phyloP scores from a whole-genome alignment of 2,113 vertebrate species.

The Plestiodon gilberti region DNA sequence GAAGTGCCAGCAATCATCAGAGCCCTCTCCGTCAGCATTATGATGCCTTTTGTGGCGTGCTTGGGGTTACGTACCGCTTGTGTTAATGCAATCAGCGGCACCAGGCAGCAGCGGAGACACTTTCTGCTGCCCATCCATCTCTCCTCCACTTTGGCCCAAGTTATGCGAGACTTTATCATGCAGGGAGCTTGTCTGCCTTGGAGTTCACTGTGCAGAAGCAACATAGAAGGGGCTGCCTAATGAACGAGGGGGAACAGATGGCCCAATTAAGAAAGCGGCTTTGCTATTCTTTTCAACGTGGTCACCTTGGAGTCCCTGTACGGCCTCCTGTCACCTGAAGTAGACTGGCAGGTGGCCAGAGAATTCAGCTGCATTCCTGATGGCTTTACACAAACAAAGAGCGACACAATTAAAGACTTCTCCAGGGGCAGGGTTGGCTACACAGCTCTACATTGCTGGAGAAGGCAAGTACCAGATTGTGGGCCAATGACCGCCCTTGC shows the following conservation, averaged over 20 bases:
- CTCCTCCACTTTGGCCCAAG: rapidly evolving
- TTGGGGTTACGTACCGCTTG: no score
- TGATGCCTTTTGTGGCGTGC: no score
- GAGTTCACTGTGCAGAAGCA: background rate
- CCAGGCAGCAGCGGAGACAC: no score
- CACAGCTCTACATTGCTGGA: background rate
- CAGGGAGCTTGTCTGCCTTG: background rate
- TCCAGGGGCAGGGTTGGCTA: background rate
- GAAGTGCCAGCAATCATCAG: no score
- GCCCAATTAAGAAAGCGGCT: constrained; percentile 42
- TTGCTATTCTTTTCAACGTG: constrained; percentile 5
- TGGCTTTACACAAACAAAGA: background rate
- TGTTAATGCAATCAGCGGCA: no score
- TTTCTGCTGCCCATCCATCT: background rate
- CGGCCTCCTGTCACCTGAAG: constrained; percentile 41
- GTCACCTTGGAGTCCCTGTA: constrained; percentile 49
- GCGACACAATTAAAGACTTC: background rate
- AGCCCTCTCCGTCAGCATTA: no score
- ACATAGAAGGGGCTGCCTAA: rapidly evolving
- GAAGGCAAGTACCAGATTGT: background rate
- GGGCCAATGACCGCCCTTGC: no score
- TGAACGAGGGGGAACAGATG: constrained; percentile 43
- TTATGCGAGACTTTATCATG: background rate
- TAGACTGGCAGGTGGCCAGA: constrained; percentile 24
- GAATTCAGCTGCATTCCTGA: background rate